Base-by-base conservation (phyloP, 2,113 vertebrate genomes). In the Antennarius striatus region DNA sequence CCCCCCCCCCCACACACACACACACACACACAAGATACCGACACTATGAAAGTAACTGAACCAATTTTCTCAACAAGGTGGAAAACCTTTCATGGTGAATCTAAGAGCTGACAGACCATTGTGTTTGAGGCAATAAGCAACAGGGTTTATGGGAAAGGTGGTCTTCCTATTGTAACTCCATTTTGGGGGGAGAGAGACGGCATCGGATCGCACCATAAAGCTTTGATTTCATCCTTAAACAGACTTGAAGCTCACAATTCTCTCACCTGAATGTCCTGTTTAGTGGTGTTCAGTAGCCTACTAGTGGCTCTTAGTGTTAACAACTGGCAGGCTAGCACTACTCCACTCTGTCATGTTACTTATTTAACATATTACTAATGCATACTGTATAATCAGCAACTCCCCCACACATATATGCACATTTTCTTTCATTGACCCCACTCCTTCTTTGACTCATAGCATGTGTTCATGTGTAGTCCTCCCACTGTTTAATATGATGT, bases 401-500 rank as follows among this genome's bases (percentile, higher is more conserved):
- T 29, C 46, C 5, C 2, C n/a, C 8, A 64, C 10, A 63, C 7
- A 36, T 46, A 46, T 36, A n/a, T 30, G 12, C 15, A 17, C 15
- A 14, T 14, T 14, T 60, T 15, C 55, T 15, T 6, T 42, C 58
- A 43, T 17, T 49, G 52, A 45, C 32, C 15, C 15, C 45, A 10
- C 17, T 62, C 15, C 30, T 36, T 50, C 45, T 59, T 30, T 47
- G 17, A 10, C 6, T 36, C 6, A 39, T 14, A 17, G 12, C 12
- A 5, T 22, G 22, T 49, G 12, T 53, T 30, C 2, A 5, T 77
- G 60, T 48, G 10, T 5, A 56, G 11, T 28, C 29, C 51, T 54
- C 15, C 39, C 5, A 29, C 51, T 5, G 55, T 52, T 72, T 42
- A 66, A 65, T 69, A 56, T 55, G 50, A 56, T 50, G n/a, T 29